phyloP scores from a whole-genome alignment of 2,797 vertebrate species.

The Pangasius krempfi region DNA sequence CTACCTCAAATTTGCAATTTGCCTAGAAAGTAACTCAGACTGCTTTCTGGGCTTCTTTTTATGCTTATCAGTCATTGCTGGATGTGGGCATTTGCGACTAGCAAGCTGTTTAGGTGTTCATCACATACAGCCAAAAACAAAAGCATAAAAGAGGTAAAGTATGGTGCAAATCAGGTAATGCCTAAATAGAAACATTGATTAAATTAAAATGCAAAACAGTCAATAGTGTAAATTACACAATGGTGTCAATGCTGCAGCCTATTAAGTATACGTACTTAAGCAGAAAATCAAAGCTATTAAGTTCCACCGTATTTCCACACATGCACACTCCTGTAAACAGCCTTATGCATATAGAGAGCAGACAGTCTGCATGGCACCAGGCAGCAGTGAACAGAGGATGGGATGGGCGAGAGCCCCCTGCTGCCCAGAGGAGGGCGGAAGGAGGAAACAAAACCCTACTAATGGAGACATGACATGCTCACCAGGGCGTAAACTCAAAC shows the following conservation, averaged over 20 bases:
- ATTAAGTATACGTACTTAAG: not conserved
- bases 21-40: not conserved
- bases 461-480: conserved; percentile 84
- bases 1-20: not conserved
- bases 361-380: conserved; percentile 45
- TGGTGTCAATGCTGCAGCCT: not conserved
- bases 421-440: conserved; percentile 77
- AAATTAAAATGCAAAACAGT: not conserved
- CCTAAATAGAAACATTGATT: not conserved
- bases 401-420: conserved; percentile 81
- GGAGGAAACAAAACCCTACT: conserved; percentile 80
- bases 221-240: not conserved
- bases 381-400: conserved; percentile 77
- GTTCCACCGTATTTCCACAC: not conserved
- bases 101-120: not conserved
- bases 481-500: conserved; percentile 81
- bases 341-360: conserved; percentile 16
- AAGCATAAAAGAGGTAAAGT: not conserved
- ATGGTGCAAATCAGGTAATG: not conserved
- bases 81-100: not conserved
- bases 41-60: not conserved
- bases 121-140: conserved; percentile 8
- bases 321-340: conserved; percentile 28
- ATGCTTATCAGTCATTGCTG: not conserved
- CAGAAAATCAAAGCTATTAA: not conserved